Evolutionary conservation across 2,113 vertebrate genomes (phyloP).

Genomic region (Epinephelus cyanopodus): DNA sequence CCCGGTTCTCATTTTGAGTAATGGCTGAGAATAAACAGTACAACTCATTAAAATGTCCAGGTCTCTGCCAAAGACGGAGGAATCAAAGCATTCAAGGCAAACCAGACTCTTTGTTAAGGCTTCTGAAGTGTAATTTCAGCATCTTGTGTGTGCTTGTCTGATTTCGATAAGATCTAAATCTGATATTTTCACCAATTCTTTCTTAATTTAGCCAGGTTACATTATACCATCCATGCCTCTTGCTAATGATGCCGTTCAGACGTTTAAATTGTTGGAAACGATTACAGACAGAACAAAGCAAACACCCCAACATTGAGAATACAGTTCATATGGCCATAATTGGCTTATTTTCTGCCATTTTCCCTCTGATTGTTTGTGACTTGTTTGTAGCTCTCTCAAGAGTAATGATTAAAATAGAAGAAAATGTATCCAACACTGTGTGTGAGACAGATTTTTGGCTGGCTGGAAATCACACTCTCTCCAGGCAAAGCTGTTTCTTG

Average conservation of each 20-base stretch:
- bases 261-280: conserved; percentile 40
- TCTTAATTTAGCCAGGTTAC: conserved; percentile 25
- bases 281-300: conserved; percentile 39
- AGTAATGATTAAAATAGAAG: conserved; percentile 18
- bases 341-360: conserved; percentile 35
- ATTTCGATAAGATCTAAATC: conserved; percentile 39
- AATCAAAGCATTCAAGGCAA: conserved; percentile 39
- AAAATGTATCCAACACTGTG: conserved; percentile 32
- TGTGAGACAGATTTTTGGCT: conserved; percentile 47
- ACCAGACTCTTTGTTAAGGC: conserved; percentile 39
- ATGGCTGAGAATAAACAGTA: conserved; percentile 40
- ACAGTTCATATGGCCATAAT: conserved; percentile 22
- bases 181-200: conserved; percentile 15
- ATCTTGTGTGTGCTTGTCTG: not conserved
- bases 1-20: conserved; percentile 49
- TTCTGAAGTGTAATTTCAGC: conserved; percentile 44
- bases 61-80: conserved; percentile 38
- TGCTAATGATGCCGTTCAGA: conserved; percentile 65
- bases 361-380: not conserved
- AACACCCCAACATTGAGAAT: conserved; percentile 12
- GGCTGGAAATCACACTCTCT: conserved; percentile 50
- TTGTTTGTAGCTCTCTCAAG: not conserved
- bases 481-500: conserved; percentile 7
- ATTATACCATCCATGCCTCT: conserved; percentile 22
- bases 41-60: conserved; percentile 35